Evolutionary conservation across 92 coral and sea anemone genomes (phyloP).

Genomic region (Diadumene lineata): DNA sequence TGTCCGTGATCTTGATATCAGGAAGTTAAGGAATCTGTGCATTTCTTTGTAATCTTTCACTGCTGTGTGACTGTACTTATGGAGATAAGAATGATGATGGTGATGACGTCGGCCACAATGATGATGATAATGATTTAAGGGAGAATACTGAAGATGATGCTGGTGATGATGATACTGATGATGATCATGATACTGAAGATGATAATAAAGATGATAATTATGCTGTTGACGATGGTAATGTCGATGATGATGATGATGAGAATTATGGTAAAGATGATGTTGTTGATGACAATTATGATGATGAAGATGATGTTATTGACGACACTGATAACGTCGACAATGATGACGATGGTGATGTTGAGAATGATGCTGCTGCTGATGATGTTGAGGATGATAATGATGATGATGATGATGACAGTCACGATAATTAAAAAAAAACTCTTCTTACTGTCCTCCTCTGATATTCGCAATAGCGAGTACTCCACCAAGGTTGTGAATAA

Average conservation of each 20-base stretch:
- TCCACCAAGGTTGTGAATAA: constrained; percentile 89
- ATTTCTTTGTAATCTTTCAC: too few species aligned
- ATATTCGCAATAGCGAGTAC: constrained; percentile 88
- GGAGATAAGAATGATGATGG: too few species aligned
- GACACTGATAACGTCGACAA: background rate
- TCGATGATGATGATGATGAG: background rate
- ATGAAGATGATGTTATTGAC: background rate
- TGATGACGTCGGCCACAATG: too few species aligned
- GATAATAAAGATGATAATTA: too few species aligned
- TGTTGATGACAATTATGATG: background rate
- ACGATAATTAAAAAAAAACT: too few species aligned
- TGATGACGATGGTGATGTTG: background rate
- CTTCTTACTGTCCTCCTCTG: constrained; percentile 98
- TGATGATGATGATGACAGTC: background rate
- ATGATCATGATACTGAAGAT: too few species aligned
- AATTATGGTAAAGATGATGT: background rate
- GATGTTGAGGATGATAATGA: background rate
- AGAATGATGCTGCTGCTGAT: background rate
- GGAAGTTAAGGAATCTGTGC: too few species aligned
- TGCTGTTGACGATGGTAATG: background rate
- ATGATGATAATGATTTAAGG: too few species aligned
- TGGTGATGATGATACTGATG: too few species aligned
- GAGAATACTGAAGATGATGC: too few species aligned
- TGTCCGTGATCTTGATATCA: too few species aligned
- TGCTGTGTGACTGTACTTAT: too few species aligned